A percentile compares a stretch with the other conserved stretches of the same genome.
phyloP scores from a whole-genome alignment of 2,888 invertebrate genomes.

The Cantharis nigra region DNA sequence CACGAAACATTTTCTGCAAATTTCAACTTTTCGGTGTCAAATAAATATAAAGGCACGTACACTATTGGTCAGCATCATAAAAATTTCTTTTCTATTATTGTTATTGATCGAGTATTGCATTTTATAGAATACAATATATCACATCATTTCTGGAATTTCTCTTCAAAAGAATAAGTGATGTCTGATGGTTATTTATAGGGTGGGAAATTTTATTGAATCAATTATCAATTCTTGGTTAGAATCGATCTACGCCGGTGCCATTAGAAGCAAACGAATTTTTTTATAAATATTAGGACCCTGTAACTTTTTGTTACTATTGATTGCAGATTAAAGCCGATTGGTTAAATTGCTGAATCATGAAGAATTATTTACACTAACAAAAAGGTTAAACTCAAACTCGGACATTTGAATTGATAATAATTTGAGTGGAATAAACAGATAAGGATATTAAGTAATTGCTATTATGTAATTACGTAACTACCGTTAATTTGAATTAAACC shows the following conservation, averaged over 20 bases:
- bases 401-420: neutral
- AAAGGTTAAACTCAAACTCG: neutral
- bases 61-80: neutral
- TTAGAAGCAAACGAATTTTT: neutral
- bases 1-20: neutral
- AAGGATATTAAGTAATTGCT: neutral
- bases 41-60: neutral
- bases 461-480: neutral
- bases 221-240: neutral
- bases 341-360: neutral
- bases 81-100: neutral
- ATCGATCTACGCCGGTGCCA: neutral
- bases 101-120: neutral
- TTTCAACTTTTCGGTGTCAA: neutral
- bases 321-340: neutral
- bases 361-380: neutral
- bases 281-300: neutral
- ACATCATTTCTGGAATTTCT: neutral
- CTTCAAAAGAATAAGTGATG: neutral
- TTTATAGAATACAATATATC: neutral
- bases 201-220: neutral
- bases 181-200: neutral
- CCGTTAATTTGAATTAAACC: neutral
- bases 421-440: neutral
- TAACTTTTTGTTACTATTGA: neutral